phyloP scores from a whole-genome alignment of 1,140 invertebrate species.

The Helicoverpa zea region DNA sequence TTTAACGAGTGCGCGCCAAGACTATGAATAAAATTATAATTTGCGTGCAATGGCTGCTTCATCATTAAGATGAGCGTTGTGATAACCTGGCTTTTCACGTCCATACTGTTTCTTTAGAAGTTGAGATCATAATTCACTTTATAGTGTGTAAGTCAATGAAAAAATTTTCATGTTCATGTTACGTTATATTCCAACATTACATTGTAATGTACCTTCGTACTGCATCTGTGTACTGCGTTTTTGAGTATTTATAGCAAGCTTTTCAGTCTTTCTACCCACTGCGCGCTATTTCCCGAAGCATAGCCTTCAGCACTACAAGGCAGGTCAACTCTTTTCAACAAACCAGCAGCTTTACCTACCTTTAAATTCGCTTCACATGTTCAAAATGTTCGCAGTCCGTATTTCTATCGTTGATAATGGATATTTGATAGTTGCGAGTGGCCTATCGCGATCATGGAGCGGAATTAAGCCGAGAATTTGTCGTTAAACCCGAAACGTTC shows the following conservation, averaged over 20 bases:
- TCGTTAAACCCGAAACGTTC: conserved; percentile 29
- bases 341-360: background rate
- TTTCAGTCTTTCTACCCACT: background rate
- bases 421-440: conserved; percentile 32
- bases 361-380: background rate
- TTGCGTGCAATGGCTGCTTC: conserved; percentile 20
- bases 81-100: conserved; percentile 30
- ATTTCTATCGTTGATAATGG: conserved; percentile 10
- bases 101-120: too few species aligned
- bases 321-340: background rate
- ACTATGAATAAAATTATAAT: conserved; percentile 51
- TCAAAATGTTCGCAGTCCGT: conserved; percentile 14
- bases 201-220: too few species aligned
- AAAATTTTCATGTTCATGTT: too few species aligned
- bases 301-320: background rate
- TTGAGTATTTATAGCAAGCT: background rate
- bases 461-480: conserved; percentile 38
- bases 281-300: background rate
- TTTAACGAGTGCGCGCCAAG: conserved; percentile 34
- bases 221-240: background rate
- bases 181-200: too few species aligned
- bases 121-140: too few species aligned
- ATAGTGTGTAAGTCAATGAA: too few species aligned
- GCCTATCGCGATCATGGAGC: conserved; percentile 38
- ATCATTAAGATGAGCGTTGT: conserved; percentile 32